Percentiles rank a stretch among this genome's conserved stretches.
phyloP scores from a whole-genome alignment of 1,140 invertebrate genomes.

The Helicorthomorpha holstii region DNA sequence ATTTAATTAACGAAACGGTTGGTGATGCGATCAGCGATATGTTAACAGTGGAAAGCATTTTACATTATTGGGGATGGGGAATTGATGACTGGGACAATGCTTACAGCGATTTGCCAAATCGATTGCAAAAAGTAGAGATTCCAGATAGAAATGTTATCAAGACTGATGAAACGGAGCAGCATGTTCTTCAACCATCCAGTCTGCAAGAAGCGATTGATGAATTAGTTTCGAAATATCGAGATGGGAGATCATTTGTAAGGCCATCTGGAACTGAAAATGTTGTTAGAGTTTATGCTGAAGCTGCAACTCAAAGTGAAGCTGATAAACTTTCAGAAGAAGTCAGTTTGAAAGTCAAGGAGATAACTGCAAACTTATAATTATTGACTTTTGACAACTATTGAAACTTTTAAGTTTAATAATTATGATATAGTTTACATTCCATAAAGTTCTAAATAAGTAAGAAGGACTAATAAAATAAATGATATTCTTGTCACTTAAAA shows the following conservation, averaged over 20 bases:
- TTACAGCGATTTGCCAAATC: slow-evolving; percentile 75
- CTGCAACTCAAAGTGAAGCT: slow-evolving; percentile 59
- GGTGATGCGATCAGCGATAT: slow-evolving; percentile 95
- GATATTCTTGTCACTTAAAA: no score
- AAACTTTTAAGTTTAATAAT: no score
- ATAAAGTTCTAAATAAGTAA: no score
- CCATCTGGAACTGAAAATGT: slow-evolving; percentile 96
- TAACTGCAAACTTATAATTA: no score
- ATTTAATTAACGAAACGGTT: slow-evolving; percentile 82
- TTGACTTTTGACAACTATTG: no score
- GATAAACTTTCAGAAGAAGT: no score
- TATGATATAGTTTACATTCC: no score
- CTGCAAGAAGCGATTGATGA: slow-evolving; percentile 67
- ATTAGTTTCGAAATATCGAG: slow-evolving; percentile 44
- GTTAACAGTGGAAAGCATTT: slow-evolving; percentile 78
- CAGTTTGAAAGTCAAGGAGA: no score
- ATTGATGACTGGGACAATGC: slow-evolving; percentile 56
- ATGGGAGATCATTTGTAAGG: slow-evolving; percentile 73
- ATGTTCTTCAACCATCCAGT: slow-evolving; percentile 54
- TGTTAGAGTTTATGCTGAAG: slow-evolving; percentile 90
- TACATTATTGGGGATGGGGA: slow-evolving; percentile 61
- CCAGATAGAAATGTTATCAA: slow-evolving; percentile 64
- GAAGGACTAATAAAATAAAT: no score
- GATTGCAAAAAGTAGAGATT: slow-evolving; percentile 61
- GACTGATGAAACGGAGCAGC: slow-evolving; percentile 70